A percentile compares a stretch with the other conserved stretches of the same genome.
phyloP scores from a whole-genome alignment of 2,888 invertebrate genomes.

The Microctonus hyperodae region DNA sequence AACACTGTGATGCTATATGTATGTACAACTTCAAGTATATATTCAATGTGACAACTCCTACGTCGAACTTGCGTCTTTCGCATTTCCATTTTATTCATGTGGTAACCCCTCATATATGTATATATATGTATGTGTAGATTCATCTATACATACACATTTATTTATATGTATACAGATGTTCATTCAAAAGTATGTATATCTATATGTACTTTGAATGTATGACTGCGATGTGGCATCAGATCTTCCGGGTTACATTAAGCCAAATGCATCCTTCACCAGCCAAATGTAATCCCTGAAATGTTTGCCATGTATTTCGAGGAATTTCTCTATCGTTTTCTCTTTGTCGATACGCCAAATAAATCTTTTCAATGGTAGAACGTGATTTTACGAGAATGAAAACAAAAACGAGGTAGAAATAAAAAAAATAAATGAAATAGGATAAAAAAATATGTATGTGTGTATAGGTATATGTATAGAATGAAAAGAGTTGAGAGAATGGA shows the following conservation, averaged over 20 bases:
- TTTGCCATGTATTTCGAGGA: slow-evolving; percentile 1
- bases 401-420: no score
- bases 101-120: not conserved
- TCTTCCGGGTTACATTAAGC: slow-evolving; percentile 12
- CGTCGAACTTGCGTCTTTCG: slow-evolving; percentile 37
- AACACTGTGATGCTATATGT: slow-evolving; percentile 6
- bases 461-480: no score
- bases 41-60: slow-evolving; percentile 9
- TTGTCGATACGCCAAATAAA: slow-evolving; percentile 18
- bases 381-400: slow-evolving; percentile 4
- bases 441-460: no score
- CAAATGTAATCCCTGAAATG: slow-evolving; percentile 21
- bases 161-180: not conserved
- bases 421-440: not conserved
- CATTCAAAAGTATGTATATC: not conserved
- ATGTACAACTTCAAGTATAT: not conserved
- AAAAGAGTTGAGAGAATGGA: no score
- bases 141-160: slow-evolving; percentile 2
- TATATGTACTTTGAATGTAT: not conserved
- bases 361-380: not conserved
- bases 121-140: not conserved
- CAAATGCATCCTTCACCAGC: slow-evolving; percentile 4
- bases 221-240: not conserved
- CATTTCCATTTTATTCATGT: slow-evolving; percentile 40
- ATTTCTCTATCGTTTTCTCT: not conserved